Percentiles rank a stretch among this genome's conserved stretches.
Evolutionary conservation across 1,140 invertebrate genomes (phyloP).

Genomic region (Steinernema feltiae): DNA sequence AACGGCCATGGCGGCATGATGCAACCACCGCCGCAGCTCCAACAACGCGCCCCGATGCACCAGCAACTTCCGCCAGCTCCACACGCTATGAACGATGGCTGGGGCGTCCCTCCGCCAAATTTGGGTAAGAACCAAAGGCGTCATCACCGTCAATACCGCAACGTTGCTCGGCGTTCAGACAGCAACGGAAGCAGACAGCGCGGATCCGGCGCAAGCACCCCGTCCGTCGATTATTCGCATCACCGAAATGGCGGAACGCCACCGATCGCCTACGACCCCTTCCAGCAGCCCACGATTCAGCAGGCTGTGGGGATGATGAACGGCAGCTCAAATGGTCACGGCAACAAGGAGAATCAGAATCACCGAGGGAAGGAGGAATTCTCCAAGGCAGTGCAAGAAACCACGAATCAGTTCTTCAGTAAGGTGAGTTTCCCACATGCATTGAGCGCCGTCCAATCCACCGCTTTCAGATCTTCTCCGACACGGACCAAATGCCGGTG

Average conservation of each 20-base stretch:
- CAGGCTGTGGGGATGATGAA: neutral
- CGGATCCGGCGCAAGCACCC: neutral
- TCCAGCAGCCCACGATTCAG: neutral
- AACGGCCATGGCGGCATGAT: neutral
- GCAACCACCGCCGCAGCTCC: neutral
- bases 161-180: neutral
- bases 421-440: neutral
- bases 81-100: neutral
- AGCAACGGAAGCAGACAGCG: neutral
- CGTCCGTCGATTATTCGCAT: neutral
- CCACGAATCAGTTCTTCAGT: slow-evolving; percentile 94
- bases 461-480: slow-evolving; percentile 78
- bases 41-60: neutral
- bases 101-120: no score
- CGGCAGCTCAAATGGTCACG: neutral
- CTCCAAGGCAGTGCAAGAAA: slow-evolving; percentile 91
- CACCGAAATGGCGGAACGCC: neutral
- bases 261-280: neutral
- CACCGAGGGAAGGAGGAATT: slow-evolving; percentile 60
- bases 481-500: slow-evolving; percentile 68
- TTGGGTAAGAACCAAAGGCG: neutral
- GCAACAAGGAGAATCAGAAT: neutral
- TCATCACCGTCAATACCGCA: neutral
- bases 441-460: neutral
- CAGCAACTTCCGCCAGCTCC: neutral